These are phyloP conservation scores for Venusia cambrica DNA, from an alignment of 2,888 invertebrate genomes.

Conservation along the genomic window DNA sequence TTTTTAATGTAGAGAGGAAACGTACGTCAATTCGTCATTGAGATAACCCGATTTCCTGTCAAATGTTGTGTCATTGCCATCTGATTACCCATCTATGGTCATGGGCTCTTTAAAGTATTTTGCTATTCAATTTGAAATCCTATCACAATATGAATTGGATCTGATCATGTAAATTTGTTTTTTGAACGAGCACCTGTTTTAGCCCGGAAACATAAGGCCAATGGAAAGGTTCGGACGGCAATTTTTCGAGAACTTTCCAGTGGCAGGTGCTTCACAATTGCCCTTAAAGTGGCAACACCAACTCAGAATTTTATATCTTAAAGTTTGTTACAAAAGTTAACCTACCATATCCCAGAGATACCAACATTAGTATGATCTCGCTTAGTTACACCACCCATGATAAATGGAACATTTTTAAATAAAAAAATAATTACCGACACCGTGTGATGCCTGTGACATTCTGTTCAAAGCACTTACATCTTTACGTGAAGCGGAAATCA, in stretches of 20 bases:
- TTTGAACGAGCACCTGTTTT: conserved; percentile 15
- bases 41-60: conserved; percentile 69
- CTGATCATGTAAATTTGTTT: conserved; percentile 1
- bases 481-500: conserved; percentile 6
- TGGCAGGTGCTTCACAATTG: conserved; percentile 12
- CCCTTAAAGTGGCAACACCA: no score
- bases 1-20: conserved; percentile 48
- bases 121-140: conserved; percentile 11
- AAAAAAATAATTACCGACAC: conserved; percentile 13
- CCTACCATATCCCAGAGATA: no score
- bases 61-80: conserved; percentile 35
- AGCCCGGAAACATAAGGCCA: conserved; percentile 13
- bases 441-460: conserved; percentile 15
- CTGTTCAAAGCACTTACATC: conserved; percentile 6
- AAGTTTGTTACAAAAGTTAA: no score
- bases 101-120: conserved; percentile 9
- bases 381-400: no score
- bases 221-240: conserved; percentile 8
- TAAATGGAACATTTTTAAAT: conserved; percentile 13
- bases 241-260: conserved; percentile 8
- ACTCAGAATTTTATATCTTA: no score
- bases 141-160: conserved; percentile 2
- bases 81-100: conserved; percentile 16
- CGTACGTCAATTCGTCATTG: conserved; percentile 48
- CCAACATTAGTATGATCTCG: no score